Evolutionary conservation across 2,113 vertebrate genomes (phyloP).

Genomic region (Gorsachius goisagi): DNA sequence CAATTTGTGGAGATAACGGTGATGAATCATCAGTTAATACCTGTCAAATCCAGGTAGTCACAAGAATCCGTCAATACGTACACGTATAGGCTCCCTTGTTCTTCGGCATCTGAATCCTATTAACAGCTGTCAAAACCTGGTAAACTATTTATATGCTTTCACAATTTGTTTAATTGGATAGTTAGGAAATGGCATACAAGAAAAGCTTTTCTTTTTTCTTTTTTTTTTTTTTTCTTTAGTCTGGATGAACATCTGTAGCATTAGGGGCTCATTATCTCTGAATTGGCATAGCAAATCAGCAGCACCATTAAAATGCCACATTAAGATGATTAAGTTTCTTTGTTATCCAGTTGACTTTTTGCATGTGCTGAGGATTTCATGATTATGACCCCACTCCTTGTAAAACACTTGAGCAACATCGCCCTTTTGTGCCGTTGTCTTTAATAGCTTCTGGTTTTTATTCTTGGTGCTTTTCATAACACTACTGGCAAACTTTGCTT

Average conservation of each 20-base stretch:
- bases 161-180: constrained; percentile 80
- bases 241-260: constrained; percentile 81
- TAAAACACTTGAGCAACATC: constrained; percentile 75
- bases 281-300: constrained; percentile 80
- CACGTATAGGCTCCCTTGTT: constrained; percentile 31
- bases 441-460: constrained; percentile 22
- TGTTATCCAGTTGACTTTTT: constrained; percentile 80
- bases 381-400: constrained; percentile 76
- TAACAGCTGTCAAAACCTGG: constrained; percentile 79
- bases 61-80: neutral
- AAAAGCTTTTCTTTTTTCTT: constrained; percentile 52
- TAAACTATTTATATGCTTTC: constrained; percentile 78
- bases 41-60: constrained; percentile 30
- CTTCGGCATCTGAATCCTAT: constrained; percentile 71
- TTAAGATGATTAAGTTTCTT: constrained; percentile 83
- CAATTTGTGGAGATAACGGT: neutral
- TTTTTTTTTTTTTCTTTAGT: constrained; percentile 51
- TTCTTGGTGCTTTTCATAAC: neutral
- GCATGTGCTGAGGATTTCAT: constrained; percentile 74
- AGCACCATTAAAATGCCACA: constrained; percentile 79
- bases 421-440: constrained; percentile 53
- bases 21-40: constrained; percentile 24
- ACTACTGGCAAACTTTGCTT: constrained; percentile 40
- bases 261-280: constrained; percentile 80
- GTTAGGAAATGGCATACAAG: constrained; percentile 74